phyloP scores from a whole-genome alignment of 53 echinoderm and acorn worm genomes.

The Pentamera pediparva region DNA sequence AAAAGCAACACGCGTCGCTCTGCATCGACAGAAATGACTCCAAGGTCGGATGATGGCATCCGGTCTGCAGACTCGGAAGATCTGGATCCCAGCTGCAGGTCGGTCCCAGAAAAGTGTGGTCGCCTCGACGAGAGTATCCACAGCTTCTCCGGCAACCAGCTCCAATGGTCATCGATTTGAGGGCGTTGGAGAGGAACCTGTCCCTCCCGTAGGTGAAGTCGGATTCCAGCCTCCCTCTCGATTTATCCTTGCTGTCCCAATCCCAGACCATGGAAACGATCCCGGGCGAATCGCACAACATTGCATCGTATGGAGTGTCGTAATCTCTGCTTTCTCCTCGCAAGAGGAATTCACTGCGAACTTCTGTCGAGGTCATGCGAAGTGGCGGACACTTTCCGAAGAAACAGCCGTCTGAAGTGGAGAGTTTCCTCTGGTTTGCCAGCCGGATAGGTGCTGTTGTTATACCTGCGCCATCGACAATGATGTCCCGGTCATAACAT shows the following conservation, averaged over 20 bases:
- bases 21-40: not conserved
- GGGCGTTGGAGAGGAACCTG: not conserved
- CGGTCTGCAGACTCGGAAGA: not conserved
- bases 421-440: not conserved
- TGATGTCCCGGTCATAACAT: not conserved
- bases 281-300: not conserved
- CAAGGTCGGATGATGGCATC: not conserved
- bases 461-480: not conserved
- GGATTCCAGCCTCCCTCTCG: not conserved
- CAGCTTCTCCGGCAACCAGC: not conserved
- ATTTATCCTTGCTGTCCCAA: not conserved
- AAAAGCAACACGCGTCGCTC: not conserved
- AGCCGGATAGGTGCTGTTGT: not conserved
- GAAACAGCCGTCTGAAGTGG: not conserved
- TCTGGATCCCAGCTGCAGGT: not conserved
- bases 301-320: not conserved
- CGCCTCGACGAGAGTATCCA: not conserved
- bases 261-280: not conserved
- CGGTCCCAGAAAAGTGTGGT: not conserved
- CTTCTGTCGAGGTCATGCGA: no score
- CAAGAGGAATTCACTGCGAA: no score
- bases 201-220: constrained; percentile 7
- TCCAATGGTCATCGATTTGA: not conserved
- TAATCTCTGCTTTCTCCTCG: no score
- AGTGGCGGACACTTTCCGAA: no score